Base-by-base conservation (phyloP, 2,888 invertebrate species). In the Hydropsyche betteni region DNA sequence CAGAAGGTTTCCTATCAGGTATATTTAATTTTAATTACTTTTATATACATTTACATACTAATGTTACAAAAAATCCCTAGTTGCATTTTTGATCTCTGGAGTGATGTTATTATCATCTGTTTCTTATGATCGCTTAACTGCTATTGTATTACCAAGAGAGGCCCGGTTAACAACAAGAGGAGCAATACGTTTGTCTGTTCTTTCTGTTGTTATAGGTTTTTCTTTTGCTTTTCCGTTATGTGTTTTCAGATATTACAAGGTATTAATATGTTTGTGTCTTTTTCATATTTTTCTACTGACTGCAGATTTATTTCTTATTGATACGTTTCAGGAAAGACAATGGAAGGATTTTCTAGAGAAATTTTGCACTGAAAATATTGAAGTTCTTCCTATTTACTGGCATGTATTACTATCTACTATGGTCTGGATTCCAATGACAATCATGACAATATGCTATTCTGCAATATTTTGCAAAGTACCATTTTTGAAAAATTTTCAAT, bases 41-140 rank as follows among this genome's bases (percentile, higher is more conserved):
- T 68, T 24, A 33, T 10, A 24, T 24, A 2, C 24, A 61, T 24
- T n/a, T 16, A 24, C 3, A 24, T 10, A 24, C 89, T 89, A 76
- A 89, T 90, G 2, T 87, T 90, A 79, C 91, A 89, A 76, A 16
- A 74, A 24, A 24, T 24, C 24, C 24, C 24, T 24, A 91, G 94
- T 92, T 64, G 86, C 91, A 0, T 87, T 94, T 71, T 87, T 95
- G 1, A 85, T 96, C 71, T 91, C 94, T 2, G 92, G 93, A 68
- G 93, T 95, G 0, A 89, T 93, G 77, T 94, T 93, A 75, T 87
- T 96, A 76, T 91, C 93, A 51, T 89, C 91, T 33, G 92, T 96
- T 0, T 94, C 94, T 70, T 94, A 94, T 81, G 95, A 96, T 82
- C 89, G 96, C 24, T 86, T 96, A 34, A 93, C 94, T 3, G 94